These are phyloP conservation scores for Lamellibrachia luymesi DNA, from an alignment of 1,140 invertebrate species.

Conservation along the genomic window DNA sequence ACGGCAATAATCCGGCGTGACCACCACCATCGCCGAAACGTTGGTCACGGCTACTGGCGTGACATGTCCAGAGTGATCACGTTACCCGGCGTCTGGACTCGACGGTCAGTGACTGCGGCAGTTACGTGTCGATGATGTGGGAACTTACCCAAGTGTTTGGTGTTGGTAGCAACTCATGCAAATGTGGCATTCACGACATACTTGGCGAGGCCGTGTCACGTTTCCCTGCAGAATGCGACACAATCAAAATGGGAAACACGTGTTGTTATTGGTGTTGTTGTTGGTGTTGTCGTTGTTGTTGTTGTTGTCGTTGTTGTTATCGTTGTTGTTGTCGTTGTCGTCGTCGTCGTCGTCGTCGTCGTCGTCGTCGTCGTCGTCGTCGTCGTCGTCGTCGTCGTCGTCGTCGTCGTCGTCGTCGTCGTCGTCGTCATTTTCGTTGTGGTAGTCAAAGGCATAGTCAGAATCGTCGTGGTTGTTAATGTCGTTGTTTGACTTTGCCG, in stretches of 20 bases:
- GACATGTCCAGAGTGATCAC: neutral
- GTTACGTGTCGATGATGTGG: neutral
- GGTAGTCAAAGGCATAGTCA: neutral
- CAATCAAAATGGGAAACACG: neutral
- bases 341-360: neutral
- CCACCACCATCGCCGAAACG: neutral
- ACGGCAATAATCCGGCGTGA: neutral
- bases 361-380: neutral
- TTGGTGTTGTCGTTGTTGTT: neutral
- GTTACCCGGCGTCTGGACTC: neutral
- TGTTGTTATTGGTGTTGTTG: neutral
- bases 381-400: constrained; percentile 11
- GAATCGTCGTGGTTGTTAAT: constrained; percentile 1
- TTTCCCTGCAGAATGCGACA: neutral
- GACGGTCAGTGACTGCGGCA: too few species aligned
- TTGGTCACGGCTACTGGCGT: neutral
- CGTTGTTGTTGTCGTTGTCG: neutral
- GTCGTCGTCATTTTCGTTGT: neutral
- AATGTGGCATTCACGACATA: neutral
- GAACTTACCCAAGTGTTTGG: neutral
- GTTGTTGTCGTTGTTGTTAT: neutral
- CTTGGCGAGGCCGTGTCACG: neutral
- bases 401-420: neutral
- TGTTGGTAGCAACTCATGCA: neutral
- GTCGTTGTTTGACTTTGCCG: neutral